Conservation (phyloP, 2,888 invertebrate genomes). For the Rhyacophila evoluta region DNA sequence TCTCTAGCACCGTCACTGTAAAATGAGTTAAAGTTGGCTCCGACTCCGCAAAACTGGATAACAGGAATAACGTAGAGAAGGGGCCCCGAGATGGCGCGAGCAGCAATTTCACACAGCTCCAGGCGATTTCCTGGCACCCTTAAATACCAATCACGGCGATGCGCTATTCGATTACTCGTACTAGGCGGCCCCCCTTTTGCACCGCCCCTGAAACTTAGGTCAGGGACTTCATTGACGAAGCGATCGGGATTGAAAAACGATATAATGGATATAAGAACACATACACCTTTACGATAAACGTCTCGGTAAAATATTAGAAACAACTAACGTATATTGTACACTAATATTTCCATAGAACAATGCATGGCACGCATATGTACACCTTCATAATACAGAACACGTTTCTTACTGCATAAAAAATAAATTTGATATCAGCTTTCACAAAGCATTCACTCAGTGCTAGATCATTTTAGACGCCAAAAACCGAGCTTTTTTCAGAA, state of each 20-base stretch:
- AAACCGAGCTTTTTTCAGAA: too few species aligned
- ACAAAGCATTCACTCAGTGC: too few species aligned
- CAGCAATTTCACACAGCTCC: conserved; percentile 45
- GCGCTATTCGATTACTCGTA: conserved; percentile 52
- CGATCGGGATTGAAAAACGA: neutral
- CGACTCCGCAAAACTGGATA: neutral
- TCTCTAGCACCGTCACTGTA: conserved; percentile 16
- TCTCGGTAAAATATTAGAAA: too few species aligned
- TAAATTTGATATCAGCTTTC: too few species aligned
- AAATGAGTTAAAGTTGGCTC: conserved; percentile 36
- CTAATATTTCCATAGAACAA: too few species aligned
- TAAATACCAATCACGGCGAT: conserved; percentile 54
- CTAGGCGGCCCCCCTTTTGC: neutral
- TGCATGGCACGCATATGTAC: too few species aligned
- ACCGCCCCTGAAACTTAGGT: conserved; percentile 5
- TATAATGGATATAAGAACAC: too few species aligned
- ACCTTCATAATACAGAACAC: too few species aligned
- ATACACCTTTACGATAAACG: too few species aligned
- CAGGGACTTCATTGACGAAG: neutral
- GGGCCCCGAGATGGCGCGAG: conserved; percentile 1
- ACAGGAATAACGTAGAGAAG: neutral
- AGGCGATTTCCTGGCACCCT: conserved; percentile 52
- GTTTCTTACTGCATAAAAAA: too few species aligned
- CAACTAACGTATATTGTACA: too few species aligned
- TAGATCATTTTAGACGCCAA: too few species aligned